Percentiles rank a stretch among this genome's conserved stretches.
Conservation (phyloP, 2,113 vertebrate species). For the Carassius auratus region DNA sequence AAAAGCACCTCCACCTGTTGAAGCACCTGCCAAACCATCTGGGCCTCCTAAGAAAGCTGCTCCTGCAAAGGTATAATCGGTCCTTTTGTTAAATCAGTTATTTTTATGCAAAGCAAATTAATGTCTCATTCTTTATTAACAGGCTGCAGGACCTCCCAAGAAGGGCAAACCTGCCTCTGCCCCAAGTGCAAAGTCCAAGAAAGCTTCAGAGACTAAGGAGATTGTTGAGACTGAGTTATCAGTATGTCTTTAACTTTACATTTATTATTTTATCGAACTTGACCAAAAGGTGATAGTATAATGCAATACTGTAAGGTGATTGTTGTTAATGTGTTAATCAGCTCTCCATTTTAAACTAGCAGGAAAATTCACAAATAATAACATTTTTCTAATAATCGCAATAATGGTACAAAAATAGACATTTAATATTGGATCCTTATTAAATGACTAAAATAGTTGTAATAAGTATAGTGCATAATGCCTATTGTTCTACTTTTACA, state of each 20-base stretch:
- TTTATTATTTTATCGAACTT: background rate
- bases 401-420: too few relatives aligned
- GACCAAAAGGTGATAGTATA: background rate
- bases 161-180: slow-evolving; percentile 81
- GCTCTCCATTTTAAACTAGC: slow-evolving; percentile 50
- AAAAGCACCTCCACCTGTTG: slow-evolving; percentile 75
- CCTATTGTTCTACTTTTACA: too few relatives aligned
- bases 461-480: too few relatives aligned
- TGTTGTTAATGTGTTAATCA: slow-evolving; percentile 59
- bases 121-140: slow-evolving; percentile 35
- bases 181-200: slow-evolving; percentile 84
- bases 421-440: too few relatives aligned
- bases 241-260: slow-evolving; percentile 74
- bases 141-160: slow-evolving; percentile 85
- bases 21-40: slow-evolving; percentile 76
- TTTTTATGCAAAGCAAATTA: background rate
- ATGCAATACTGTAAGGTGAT: background rate
- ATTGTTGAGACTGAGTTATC: slow-evolving; percentile 85
- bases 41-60: slow-evolving; percentile 82
- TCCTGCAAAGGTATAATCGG: slow-evolving; percentile 77
- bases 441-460: too few relatives aligned
- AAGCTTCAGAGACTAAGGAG: slow-evolving; percentile 84
- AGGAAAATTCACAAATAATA: too few relatives aligned
- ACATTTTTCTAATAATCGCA: too few relatives aligned
- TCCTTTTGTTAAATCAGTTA: background rate